Base-by-base conservation (phyloP, 2,888 invertebrate species). In the Drosophila colorata region DNA sequence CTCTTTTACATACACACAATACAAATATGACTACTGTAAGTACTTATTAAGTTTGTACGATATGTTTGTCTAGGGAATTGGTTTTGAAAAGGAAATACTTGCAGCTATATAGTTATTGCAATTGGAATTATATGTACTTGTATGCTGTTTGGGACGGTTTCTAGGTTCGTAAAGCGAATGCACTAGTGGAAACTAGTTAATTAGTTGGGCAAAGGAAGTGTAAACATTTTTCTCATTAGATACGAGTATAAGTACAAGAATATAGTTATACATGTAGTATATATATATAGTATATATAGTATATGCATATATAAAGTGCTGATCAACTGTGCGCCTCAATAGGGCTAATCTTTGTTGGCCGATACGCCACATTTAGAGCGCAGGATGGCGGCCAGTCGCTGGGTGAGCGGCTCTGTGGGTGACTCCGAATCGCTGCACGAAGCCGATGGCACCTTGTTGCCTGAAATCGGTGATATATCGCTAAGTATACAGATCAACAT, bases 351-450 rank as follows among this genome's bases (percentile, higher is more conserved):
- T 11, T 69, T 66, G 8, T 65, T 78, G 67, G 78, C 70, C 20
- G 90, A 89, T 0, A 91, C 91, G 16, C 91, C 91, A 74, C 92
- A 92, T 52, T 92, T 92, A 48, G 92, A 92, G 35, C 90, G 89
- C 37, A 92, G 73, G 37, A 92, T 92, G 53, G 92, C 92, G 4
- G 91, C 92, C 69, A 92, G 75, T 31, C 92, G 89, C 65, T 92
- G 92, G 11, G 92, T 92, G 25, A 92, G 78, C 40, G 92, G 92
- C 69, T 92, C 92, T 58, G 92, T 92, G 55, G 92, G 92, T 7
- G 92, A 92, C 61, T 92, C 92, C 18, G 92, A 92, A 51, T 92
- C 92, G 72, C 92, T 92, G 86, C 92, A 92, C 4, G 92, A 92
- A 35, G 92, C 86, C 35, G 92, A 91, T 16, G 89, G 85, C 25